phyloP scores from a whole-genome alignment of 2,888 invertebrate species.

The Xestoiulus laeticollis region DNA sequence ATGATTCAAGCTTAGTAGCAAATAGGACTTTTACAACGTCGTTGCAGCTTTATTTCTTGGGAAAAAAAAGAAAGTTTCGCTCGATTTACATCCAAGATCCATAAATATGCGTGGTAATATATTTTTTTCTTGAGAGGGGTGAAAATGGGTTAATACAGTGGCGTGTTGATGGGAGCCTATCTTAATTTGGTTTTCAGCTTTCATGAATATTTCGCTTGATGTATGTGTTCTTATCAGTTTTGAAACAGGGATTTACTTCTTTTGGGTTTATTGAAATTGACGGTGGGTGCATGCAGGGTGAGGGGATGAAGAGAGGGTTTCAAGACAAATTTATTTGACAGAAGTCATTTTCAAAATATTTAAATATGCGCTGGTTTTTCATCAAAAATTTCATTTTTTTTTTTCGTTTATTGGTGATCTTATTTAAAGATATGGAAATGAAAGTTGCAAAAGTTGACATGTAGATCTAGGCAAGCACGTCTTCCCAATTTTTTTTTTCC shows the following conservation, averaged over 20 bases:
- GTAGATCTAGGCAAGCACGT: background rate
- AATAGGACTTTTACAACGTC: too few relatives aligned
- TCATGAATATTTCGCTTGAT: slow-evolving; percentile 11
- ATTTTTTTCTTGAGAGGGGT: background rate
- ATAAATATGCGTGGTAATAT: background rate
- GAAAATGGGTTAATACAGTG: background rate
- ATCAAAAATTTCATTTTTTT: slow-evolving; percentile 20
- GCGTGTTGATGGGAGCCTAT: background rate
- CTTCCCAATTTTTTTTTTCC: background rate
- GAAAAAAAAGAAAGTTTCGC: background rate
- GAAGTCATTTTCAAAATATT: background rate
- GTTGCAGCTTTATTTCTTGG: background rate
- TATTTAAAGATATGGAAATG: slow-evolving; percentile 34
- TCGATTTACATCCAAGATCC: background rate
- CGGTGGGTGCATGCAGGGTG: background rate
- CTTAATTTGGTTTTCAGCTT: slow-evolving; percentile 34
- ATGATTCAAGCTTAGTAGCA: too few relatives aligned
- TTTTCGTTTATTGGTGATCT: slow-evolving; percentile 6
- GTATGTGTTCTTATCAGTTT: slow-evolving; percentile 8
- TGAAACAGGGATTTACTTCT: slow-evolving; percentile 7
- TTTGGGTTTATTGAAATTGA: slow-evolving; percentile 23
- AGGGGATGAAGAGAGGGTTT: background rate
- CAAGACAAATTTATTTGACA: background rate
- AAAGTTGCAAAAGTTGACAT: background rate
- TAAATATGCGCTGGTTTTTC: background rate